phyloP scores from a whole-genome alignment of 2,113 vertebrate genomes.

The Propithecus coquereli region DNA sequence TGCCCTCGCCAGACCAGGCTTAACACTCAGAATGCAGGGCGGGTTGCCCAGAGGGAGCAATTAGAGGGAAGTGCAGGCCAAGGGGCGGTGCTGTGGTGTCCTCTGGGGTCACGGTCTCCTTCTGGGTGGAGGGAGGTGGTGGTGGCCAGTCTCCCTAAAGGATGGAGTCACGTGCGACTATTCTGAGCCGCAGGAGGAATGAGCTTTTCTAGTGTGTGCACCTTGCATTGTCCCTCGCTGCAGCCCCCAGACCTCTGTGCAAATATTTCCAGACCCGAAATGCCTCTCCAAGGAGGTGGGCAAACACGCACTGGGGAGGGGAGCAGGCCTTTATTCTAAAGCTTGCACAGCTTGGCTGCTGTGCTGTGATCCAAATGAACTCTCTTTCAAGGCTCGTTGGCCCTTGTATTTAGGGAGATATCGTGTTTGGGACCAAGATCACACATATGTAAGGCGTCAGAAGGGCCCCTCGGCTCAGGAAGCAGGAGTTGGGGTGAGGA shows the following conservation, averaged over 20 bases:
- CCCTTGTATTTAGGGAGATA: background rate
- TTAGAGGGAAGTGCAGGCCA: rapidly evolving
- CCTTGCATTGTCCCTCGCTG: background rate
- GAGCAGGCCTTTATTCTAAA: no score
- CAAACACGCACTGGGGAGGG: background rate
- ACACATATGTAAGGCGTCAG: background rate
- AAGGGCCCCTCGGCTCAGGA: background rate
- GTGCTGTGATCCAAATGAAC: no score
- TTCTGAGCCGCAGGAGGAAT: background rate
- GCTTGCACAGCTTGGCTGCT: rapidly evolving
- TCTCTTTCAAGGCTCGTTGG: background rate
- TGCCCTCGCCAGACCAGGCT: rapidly evolving
- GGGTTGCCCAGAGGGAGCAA: background rate
- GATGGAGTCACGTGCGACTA: background rate
- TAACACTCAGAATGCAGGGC: background rate
- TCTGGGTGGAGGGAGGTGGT: background rate
- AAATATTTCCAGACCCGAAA: background rate
- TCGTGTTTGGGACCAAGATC: background rate
- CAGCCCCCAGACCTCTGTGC: background rate
- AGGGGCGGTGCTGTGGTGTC: no score
- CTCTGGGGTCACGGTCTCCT: rapidly evolving
- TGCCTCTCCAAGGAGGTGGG: background rate
- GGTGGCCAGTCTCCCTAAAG: background rate
- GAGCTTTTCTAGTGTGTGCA: rapidly evolving
- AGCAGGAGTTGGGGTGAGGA: background rate